These are phyloP conservation scores for Brachionus paranguensis DNA, from an alignment of 1,140 invertebrate species.

Conservation along the genomic window DNA sequence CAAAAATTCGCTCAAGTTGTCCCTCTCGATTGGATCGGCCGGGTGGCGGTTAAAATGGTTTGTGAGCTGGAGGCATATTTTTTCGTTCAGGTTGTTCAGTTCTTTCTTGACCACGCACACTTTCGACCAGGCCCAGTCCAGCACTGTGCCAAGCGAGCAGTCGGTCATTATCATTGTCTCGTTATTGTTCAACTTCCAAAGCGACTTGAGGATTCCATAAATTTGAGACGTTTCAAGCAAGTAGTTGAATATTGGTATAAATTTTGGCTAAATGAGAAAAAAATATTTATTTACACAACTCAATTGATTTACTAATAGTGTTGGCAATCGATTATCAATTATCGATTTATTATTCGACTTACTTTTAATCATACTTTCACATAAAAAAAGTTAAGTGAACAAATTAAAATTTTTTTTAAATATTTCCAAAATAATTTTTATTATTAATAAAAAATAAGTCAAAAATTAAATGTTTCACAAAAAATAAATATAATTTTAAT, in stretches of 20 bases:
- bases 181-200: neutral
- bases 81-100: neutral
- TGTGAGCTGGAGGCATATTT: neutral
- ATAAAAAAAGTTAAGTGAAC: too few relatives aligned
- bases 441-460: too few relatives aligned
- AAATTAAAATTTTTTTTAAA: too few relatives aligned
- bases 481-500: too few relatives aligned
- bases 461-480: too few relatives aligned
- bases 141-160: neutral
- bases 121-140: conserved; percentile 13
- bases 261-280: neutral
- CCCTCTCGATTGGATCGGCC: neutral
- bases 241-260: conserved; percentile 16
- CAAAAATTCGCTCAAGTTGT: neutral
- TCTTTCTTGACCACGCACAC: neutral
- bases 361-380: too few relatives aligned
- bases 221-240: conserved; percentile 9
- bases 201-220: neutral
- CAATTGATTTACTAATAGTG: too few relatives aligned
- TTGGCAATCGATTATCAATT: too few relatives aligned
- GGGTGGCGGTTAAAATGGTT: neutral
- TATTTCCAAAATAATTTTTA: too few relatives aligned
- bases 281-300: too few relatives aligned
- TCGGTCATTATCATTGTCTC: neutral
- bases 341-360: too few relatives aligned